Evolutionary conservation across 2,113 vertebrate genomes (phyloP).

Genomic region (Butorides virescens): DNA sequence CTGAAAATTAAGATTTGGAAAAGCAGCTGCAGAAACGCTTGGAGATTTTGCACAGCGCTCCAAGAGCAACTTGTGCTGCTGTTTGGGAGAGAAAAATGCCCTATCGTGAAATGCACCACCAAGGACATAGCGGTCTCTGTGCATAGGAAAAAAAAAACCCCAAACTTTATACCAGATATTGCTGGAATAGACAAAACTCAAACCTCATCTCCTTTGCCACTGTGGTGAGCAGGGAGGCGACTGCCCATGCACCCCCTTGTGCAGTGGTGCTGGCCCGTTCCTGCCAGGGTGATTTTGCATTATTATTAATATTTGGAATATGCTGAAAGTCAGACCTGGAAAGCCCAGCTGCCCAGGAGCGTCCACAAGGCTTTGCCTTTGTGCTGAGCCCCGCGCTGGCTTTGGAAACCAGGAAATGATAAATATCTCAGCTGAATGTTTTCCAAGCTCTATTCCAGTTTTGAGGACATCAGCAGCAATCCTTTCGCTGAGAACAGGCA

Average conservation of each 20-base stretch:
- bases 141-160: background rate
- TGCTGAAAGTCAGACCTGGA: background rate
- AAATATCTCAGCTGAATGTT: background rate
- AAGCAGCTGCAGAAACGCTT: background rate
- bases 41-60: fast-evolving
- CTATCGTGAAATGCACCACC: background rate
- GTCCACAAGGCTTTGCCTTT: background rate
- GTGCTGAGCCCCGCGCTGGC: background rate
- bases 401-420: background rate
- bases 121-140: background rate
- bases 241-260: background rate
- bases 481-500: background rate
- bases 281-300: background rate
- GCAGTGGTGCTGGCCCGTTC: background rate
- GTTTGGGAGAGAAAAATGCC: background rate
- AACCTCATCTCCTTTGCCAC: background rate
- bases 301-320: background rate
- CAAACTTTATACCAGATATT: background rate
- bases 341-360: background rate
- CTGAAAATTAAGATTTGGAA: background rate
- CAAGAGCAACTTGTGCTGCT: background rate
- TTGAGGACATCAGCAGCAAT: background rate
- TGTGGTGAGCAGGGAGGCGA: background rate
- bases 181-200: background rate
- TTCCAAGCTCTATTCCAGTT: background rate